Evolutionary conservation across 2,888 invertebrate species (phyloP).

Genomic region (Achlya flavicornis): DNA sequence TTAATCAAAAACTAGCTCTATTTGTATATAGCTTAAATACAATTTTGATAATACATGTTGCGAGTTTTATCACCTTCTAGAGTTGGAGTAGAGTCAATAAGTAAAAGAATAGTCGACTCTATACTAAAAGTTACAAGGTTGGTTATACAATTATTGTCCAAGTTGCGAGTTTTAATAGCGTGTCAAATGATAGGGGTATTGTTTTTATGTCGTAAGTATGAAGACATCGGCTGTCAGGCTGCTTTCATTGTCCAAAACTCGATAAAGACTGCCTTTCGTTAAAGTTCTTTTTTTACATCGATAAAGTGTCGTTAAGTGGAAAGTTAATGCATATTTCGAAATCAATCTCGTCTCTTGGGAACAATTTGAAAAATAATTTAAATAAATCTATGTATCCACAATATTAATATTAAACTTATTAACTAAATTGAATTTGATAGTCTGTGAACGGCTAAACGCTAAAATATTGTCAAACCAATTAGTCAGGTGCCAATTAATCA

Average conservation of each 20-base stretch:
- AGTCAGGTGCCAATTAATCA: slow-evolving; percentile 56
- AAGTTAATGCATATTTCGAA: slow-evolving; percentile 16
- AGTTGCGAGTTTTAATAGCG: slow-evolving; percentile 58
- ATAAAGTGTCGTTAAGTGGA: slow-evolving; percentile 50
- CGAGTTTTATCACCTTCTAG: slow-evolving; percentile 37
- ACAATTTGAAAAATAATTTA: background rate
- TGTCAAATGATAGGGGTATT: slow-evolving; percentile 72
- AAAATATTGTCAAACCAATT: slow-evolving; percentile 58
- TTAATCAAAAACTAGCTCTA: slow-evolving; percentile 30
- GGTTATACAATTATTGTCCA: slow-evolving; percentile 26
- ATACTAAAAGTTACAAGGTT: slow-evolving; percentile 18
- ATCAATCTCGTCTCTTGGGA: background rate
- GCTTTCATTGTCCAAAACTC: slow-evolving; percentile 57
- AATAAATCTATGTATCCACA: no score
- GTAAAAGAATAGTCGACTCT: slow-evolving; percentile 39
- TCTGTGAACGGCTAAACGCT: slow-evolving; percentile 20
- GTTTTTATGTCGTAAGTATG: slow-evolving; percentile 74
- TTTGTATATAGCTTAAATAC: fast-evolving
- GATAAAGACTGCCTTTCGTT: slow-evolving; percentile 63
- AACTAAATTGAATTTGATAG: background rate
- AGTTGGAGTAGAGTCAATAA: slow-evolving; percentile 26
- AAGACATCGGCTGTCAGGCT: slow-evolving; percentile 76
- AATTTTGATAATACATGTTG: slow-evolving; percentile 17
- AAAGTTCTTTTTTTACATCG: slow-evolving; percentile 52
- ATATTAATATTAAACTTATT: background rate